Evolutionary conservation across 2,797 vertebrate species (phyloP).

Genomic region (Sciurus vulgaris): DNA sequence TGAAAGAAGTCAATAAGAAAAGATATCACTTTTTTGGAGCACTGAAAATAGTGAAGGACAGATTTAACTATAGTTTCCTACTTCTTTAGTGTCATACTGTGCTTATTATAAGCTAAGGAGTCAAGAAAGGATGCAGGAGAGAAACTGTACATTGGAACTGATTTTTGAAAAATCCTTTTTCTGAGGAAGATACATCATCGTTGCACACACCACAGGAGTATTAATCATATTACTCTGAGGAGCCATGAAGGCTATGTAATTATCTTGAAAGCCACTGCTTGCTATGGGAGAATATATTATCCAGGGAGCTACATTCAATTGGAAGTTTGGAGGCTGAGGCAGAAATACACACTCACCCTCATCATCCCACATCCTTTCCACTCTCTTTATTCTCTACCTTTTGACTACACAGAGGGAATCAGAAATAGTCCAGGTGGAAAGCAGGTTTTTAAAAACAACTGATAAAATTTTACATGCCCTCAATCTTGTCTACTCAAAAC

Average conservation of each 20-base stretch:
- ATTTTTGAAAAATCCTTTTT: constrained; percentile 45
- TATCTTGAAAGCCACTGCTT: constrained; percentile 72
- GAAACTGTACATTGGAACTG: constrained; percentile 1
- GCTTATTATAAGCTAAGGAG: constrained; percentile 39
- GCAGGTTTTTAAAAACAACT: constrained; percentile 38
- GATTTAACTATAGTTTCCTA: constrained; percentile 12
- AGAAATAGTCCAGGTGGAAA: constrained; percentile 45
- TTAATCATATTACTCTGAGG: constrained; percentile 62
- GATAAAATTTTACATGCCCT: not conserved
- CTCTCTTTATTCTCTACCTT: constrained; percentile 48
- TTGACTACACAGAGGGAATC: not conserved
- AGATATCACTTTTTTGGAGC: constrained; percentile 41
- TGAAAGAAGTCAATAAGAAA: constrained; percentile 47
- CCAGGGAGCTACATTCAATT: not conserved
- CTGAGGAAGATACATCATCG: constrained; percentile 52
- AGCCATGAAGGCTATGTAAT: constrained; percentile 59
- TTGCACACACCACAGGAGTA: constrained; percentile 49
- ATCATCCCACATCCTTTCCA: not conserved
- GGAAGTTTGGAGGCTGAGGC: not conserved
- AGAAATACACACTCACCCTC: not conserved
- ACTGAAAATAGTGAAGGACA: constrained; percentile 46
- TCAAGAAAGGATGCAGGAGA: constrained; percentile 7
- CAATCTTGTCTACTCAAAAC: not conserved
- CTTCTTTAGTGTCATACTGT: constrained; percentile 14
- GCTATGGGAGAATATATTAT: constrained; percentile 53